phyloP scores from a whole-genome alignment of 2,888 invertebrate genomes.

The Thymelicus lineola region DNA sequence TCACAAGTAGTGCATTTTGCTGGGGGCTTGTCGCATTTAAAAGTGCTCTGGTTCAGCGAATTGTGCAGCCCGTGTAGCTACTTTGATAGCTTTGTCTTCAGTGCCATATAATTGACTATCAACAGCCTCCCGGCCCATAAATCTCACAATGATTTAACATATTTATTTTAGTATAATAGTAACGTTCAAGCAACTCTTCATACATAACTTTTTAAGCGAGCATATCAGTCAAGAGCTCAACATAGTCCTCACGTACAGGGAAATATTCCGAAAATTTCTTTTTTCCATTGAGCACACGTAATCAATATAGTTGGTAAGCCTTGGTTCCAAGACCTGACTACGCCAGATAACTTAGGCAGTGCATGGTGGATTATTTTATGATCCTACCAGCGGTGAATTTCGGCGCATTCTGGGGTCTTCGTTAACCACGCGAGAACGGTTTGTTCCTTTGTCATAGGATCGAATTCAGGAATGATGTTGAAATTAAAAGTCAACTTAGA shows the following conservation, averaged over 20 bases:
- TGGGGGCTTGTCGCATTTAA: background rate
- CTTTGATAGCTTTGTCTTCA: background rate
- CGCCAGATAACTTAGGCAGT: no score
- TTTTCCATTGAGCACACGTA: no score
- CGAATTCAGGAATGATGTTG: background rate
- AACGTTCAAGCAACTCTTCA: background rate
- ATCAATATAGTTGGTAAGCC: no score
- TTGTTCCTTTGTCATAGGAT: background rate
- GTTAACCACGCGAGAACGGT: no score
- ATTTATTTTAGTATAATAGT: background rate
- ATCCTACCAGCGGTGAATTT: no score
- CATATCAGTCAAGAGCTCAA: no score
- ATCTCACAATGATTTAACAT: background rate
- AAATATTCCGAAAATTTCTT: no score
- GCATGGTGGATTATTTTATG: no score
- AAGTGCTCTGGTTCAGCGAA: background rate
- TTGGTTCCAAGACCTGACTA: no score
- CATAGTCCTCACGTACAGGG: no score
- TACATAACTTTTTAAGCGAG: background rate
- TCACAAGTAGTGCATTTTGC: background rate
- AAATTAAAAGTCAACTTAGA: background rate
- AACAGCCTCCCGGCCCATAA: background rate
- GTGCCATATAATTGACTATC: background rate
- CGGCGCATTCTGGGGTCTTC: no score
- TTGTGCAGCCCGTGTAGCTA: background rate